These are phyloP conservation scores for Geotrypetes seraphini DNA, from an alignment of 2,797 vertebrate genomes.

Conservation along the genomic window DNA sequence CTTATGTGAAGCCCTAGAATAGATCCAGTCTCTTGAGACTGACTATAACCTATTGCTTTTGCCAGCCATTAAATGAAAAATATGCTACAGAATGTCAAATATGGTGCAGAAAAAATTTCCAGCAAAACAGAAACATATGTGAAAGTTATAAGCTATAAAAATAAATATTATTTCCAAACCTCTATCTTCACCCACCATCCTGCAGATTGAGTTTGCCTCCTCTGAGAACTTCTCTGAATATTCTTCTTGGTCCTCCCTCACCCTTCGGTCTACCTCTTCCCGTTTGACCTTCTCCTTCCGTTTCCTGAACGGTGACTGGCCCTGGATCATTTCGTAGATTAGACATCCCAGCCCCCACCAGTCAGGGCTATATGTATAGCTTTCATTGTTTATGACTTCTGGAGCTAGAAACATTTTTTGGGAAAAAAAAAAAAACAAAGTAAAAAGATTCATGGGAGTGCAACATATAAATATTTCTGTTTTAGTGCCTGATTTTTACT, in stretches of 20 bases:
- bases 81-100: neutral
- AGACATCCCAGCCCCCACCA: conserved; percentile 91
- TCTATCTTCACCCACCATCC: conserved; percentile 65
- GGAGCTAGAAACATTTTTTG: conserved; percentile 64
- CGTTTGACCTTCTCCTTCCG: conserved; percentile 76
- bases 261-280: conserved; percentile 77
- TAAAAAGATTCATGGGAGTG: too few relatives aligned
- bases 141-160: conserved; percentile 3
- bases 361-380: conserved; percentile 78
- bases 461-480: too few relatives aligned
- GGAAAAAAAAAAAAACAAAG: conserved; percentile 4
- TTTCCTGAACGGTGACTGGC: conserved; percentile 80
- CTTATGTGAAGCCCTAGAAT: conserved; percentile 1
- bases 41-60: neutral
- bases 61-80: neutral
- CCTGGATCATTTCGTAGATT: conserved; percentile 88
- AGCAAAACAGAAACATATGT: neutral
- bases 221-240: conserved; percentile 81
- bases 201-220: conserved; percentile 78
- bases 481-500: too few relatives aligned
- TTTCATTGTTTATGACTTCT: conserved; percentile 81
- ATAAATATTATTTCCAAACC: conserved; percentile 21
- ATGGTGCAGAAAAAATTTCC: neutral
- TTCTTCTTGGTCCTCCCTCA: conserved; percentile 67
- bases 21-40: neutral